These are phyloP conservation scores for Zosterops japonicus DNA, from an alignment of 2,113 vertebrate genomes.

Conservation along the genomic window DNA sequence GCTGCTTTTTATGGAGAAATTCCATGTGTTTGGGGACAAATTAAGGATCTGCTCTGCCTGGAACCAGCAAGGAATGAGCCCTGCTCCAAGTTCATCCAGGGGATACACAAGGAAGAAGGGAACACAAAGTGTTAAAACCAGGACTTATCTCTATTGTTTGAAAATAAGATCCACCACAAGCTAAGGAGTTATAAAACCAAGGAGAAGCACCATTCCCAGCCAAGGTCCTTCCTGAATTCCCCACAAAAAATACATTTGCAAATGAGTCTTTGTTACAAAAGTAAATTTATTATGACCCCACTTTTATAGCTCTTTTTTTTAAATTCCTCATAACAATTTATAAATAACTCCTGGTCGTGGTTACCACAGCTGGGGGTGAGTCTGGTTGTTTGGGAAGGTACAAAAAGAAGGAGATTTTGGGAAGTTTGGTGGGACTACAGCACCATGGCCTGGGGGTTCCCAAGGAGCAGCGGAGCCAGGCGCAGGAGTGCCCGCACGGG, in stretches of 20 bases:
- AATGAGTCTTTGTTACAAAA: constrained; percentile 73
- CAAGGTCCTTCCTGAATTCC: background rate
- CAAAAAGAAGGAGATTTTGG: background rate
- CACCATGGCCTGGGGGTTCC: constrained; percentile 77
- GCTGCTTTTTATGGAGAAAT: background rate
- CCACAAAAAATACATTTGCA: background rate
- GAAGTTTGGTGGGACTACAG: constrained; percentile 36
- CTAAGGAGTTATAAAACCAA: background rate
- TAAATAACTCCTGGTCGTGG: constrained; percentile 26
- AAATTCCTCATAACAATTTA: constrained; percentile 17
- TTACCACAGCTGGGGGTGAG: background rate
- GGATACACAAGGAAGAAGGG: background rate
- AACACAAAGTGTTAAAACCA: background rate
- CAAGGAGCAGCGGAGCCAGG: constrained; percentile 83
- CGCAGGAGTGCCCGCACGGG: constrained; percentile 87
- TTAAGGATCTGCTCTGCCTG: background rate
- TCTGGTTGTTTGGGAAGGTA: background rate
- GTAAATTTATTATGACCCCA: constrained; percentile 66
- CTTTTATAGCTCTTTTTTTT: background rate
- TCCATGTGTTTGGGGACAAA: background rate
- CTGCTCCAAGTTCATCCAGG: background rate
- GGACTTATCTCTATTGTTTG: background rate
- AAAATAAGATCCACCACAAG: background rate
- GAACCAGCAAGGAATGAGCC: background rate
- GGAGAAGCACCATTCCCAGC: background rate